These are phyloP conservation scores for Argyrosomus japonicus DNA, from an alignment of 2,113 vertebrate species.

Conservation along the genomic window DNA sequence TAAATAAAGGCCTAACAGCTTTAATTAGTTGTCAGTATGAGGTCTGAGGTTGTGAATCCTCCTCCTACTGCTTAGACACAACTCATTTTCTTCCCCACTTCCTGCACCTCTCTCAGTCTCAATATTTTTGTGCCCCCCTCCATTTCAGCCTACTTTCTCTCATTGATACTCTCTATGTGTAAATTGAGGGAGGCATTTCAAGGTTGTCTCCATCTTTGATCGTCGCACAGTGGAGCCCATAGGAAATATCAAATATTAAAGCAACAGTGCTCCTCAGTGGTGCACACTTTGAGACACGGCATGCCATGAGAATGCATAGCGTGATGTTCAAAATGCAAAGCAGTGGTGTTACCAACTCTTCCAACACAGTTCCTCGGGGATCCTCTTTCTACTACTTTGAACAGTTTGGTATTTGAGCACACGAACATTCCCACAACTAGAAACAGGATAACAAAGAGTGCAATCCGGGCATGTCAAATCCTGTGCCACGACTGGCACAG, in stretches of 20 bases:
- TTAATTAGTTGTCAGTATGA: constrained; percentile 62
- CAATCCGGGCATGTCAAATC: constrained; percentile 59
- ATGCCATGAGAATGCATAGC: constrained; percentile 53
- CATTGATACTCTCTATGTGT: constrained; percentile 43
- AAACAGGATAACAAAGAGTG: constrained; percentile 40
- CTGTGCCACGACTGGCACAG: constrained; percentile 34
- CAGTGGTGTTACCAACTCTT: constrained; percentile 26
- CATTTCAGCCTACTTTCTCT: constrained; percentile 47
- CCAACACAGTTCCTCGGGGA: constrained; percentile 37
- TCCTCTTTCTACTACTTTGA: constrained; percentile 63
- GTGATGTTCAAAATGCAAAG: constrained; percentile 62
- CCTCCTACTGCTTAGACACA: constrained; percentile 19
- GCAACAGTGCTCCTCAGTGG: constrained; percentile 31
- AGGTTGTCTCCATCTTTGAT: constrained; percentile 74
- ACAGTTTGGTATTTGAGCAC: constrained; percentile 48
- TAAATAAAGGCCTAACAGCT: constrained; percentile 57
- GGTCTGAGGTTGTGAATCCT: constrained; percentile 47
- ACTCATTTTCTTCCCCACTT: constrained; percentile 21
- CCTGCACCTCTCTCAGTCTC: constrained; percentile 11
- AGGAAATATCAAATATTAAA: constrained; percentile 79
- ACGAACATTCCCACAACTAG: constrained; percentile 23
- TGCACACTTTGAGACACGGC: constrained; percentile 38
- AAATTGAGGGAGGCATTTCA: constrained; percentile 72
- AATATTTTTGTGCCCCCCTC: constrained; percentile 2
- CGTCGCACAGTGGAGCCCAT: constrained; percentile 56